These are phyloP conservation scores for Bellardia bayeri DNA, from an alignment of 2,888 invertebrate species.

Conservation along the genomic window DNA sequence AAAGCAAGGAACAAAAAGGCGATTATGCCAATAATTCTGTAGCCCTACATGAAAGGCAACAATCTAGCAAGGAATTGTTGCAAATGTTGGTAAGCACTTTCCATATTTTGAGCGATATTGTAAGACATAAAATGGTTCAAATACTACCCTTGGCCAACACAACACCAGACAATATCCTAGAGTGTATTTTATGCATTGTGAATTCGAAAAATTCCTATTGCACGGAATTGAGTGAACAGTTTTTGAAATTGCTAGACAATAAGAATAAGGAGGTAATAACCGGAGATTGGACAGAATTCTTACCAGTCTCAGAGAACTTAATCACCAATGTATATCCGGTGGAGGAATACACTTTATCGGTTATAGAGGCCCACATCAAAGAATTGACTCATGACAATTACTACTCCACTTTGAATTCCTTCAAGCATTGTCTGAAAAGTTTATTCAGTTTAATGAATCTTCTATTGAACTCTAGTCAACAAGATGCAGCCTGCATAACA, in stretches of 20 bases:
- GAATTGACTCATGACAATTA: constrained; percentile 81
- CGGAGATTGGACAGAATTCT: constrained; percentile 83
- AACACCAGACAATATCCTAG: constrained; percentile 80
- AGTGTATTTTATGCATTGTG: constrained; percentile 82
- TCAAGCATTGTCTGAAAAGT: constrained; percentile 83
- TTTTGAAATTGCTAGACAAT: constrained; percentile 81
- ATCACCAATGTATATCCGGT: constrained; percentile 80
- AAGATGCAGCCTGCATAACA: constrained; percentile 56
- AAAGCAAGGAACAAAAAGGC: constrained; percentile 76
- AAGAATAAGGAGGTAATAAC: constrained; percentile 83
- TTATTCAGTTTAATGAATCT: constrained; percentile 81
- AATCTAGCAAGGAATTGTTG: constrained; percentile 80
- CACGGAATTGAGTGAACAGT: constrained; percentile 81
- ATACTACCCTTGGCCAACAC: constrained; percentile 78
- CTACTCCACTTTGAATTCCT: constrained; percentile 81
- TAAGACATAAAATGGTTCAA: constrained; percentile 81
- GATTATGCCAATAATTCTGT: constrained; percentile 70
- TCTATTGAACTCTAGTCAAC: constrained; percentile 78
- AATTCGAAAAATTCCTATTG: constrained; percentile 82
- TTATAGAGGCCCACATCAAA: constrained; percentile 83
- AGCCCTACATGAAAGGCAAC: constrained; percentile 77
- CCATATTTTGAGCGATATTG: constrained; percentile 80
- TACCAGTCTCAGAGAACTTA: constrained; percentile 80
- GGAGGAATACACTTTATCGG: constrained; percentile 82
- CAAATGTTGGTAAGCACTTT: constrained; percentile 80